Evolutionary conservation across 2,113 vertebrate genomes (phyloP).

Genomic region (Caretta caretta): DNA sequence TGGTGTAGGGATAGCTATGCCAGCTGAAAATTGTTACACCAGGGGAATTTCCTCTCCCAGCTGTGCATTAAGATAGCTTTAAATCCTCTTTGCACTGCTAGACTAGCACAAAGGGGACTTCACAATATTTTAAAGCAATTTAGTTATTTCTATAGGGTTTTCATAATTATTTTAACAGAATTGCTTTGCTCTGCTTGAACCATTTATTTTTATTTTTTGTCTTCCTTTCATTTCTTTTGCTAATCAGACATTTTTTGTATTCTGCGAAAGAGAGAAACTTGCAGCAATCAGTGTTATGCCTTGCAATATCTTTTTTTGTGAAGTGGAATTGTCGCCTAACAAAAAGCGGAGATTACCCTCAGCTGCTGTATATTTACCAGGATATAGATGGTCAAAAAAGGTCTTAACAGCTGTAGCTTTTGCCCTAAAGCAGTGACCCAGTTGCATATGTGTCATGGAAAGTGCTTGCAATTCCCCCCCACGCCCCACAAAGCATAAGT

Average conservation of each 20-base stretch:
- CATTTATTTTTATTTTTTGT: slow-evolving; percentile 48
- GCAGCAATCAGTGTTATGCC: slow-evolving; percentile 46
- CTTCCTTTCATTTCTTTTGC: slow-evolving; percentile 17
- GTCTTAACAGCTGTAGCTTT: slow-evolving; percentile 12
- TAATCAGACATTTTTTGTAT: slow-evolving; percentile 70
- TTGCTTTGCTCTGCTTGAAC: slow-evolving; percentile 32
- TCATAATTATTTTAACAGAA: slow-evolving; percentile 25
- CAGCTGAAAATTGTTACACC: not conserved
- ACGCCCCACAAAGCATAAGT: slow-evolving; percentile 6
- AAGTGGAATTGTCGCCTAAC: slow-evolving; percentile 33
- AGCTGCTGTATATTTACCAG: not conserved
- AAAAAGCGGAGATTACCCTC: slow-evolving; percentile 57
- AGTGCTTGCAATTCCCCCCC: not conserved
- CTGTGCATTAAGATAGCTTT: not conserved
- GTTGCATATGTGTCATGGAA: not conserved
- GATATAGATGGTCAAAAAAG: slow-evolving; percentile 27
- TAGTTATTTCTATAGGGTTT: slow-evolving; percentile 47
- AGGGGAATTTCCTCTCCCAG: not conserved
- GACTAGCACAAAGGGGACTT: not conserved
- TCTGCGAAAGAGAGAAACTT: slow-evolving; percentile 35
- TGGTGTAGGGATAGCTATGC: not conserved
- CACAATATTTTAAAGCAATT: slow-evolving; percentile 49
- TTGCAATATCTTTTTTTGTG: slow-evolving; percentile 34
- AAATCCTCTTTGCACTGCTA: slow-evolving; percentile 11
- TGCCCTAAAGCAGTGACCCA: not conserved